Percentiles rank a stretch among this genome's conserved stretches.
Evolutionary conservation across 2,888 invertebrate genomes (phyloP).

Genomic region (Criorhina ranunculi): DNA sequence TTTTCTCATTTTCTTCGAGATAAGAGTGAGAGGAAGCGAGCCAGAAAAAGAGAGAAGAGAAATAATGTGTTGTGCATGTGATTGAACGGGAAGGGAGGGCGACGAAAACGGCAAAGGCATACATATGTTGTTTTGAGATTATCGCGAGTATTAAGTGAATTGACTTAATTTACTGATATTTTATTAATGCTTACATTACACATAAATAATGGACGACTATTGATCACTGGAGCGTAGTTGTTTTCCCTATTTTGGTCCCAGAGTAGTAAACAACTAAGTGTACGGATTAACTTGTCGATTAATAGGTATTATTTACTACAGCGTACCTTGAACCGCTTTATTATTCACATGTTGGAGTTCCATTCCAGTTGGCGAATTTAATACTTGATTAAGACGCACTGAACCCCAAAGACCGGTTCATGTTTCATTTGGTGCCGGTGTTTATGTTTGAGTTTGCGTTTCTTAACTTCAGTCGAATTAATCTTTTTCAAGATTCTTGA

Average conservation of each 20-base stretch:
- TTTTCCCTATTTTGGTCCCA: background rate
- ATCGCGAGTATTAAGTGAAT: slow-evolving; percentile 21
- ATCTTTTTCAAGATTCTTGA: background rate
- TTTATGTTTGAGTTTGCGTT: background rate
- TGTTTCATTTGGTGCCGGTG: background rate
- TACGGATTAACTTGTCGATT: too few species aligned
- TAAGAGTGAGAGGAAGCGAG: slow-evolving; percentile 18
- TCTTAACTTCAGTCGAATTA: too few species aligned
- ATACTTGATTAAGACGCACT: too few species aligned
- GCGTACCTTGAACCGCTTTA: too few species aligned
- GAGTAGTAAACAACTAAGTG: too few species aligned
- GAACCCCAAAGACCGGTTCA: background rate
- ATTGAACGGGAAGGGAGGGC: slow-evolving; percentile 1
- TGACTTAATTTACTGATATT: slow-evolving; percentile 18
- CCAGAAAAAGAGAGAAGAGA: slow-evolving; percentile 2
- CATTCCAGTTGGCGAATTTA: too few species aligned
- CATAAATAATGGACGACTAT: background rate
- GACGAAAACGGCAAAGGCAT: slow-evolving; percentile 8
- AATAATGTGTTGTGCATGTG: background rate
- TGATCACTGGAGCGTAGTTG: background rate
- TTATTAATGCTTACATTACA: background rate
- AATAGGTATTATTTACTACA: too few species aligned
- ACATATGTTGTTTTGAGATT: slow-evolving; percentile 52
- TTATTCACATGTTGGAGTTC: too few species aligned
- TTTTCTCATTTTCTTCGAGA: slow-evolving; percentile 4